Evolutionary conservation across 1,140 invertebrate species (phyloP).

Genomic region (Manduca sexta): DNA sequence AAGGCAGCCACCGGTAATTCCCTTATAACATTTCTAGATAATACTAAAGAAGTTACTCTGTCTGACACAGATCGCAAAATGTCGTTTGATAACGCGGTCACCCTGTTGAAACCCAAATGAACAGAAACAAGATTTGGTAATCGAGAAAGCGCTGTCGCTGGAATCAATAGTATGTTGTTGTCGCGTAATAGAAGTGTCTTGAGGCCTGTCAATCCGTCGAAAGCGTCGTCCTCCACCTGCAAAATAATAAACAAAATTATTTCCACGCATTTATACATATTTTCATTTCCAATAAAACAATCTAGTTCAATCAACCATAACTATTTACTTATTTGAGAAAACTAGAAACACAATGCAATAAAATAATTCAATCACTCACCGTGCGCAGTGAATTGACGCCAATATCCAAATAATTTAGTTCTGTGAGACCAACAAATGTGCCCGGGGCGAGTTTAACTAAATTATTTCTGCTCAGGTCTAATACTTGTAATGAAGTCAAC

Average conservation of each 20-base stretch:
- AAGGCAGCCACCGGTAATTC: conserved; percentile 88
- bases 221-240: conserved; percentile 89
- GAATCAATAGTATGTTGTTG: conserved; percentile 90
- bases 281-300: too few species aligned
- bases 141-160: conserved; percentile 83
- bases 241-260: conserved; percentile 27
- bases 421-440: conserved; percentile 82
- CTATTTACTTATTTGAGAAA: too few species aligned
- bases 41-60: conserved; percentile 76
- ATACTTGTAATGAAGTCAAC: conserved; percentile 78
- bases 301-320: too few species aligned
- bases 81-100: conserved; percentile 88
- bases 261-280: too few species aligned
- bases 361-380: conserved; percentile 72
- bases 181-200: conserved; percentile 88
- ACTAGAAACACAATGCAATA: neutral
- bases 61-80: conserved; percentile 79
- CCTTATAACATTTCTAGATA: conserved; percentile 89
- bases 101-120: conserved; percentile 89
- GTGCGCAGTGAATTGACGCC: conserved; percentile 90
- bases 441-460: conserved; percentile 86
- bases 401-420: conserved; percentile 84
- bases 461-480: conserved; percentile 90
- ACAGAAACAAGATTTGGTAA: conserved; percentile 83
- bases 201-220: conserved; percentile 85